These are phyloP conservation scores for Zygothrica quintamaculata DNA, from an alignment of 2,888 invertebrate species.

Conservation along the genomic window DNA sequence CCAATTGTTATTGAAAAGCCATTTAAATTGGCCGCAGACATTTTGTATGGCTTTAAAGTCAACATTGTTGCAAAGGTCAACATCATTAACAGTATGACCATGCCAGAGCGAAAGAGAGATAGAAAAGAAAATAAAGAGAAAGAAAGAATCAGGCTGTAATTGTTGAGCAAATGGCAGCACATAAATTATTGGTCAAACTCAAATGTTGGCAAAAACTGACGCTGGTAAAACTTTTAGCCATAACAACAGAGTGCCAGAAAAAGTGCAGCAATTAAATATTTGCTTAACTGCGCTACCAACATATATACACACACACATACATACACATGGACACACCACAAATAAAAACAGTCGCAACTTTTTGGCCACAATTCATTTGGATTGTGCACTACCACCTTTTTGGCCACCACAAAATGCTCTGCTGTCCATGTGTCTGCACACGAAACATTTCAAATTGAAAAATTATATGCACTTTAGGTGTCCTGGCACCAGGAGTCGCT, in stretches of 20 bases:
- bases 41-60: constrained; percentile 53
- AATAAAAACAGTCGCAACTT: constrained; percentile 66
- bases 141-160: constrained; percentile 58
- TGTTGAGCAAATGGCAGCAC: constrained; percentile 83
- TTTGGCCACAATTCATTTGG: constrained; percentile 81
- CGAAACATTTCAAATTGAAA: constrained; percentile 82
- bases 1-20: constrained; percentile 67
- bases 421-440: constrained; percentile 52
- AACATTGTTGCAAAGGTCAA: constrained; percentile 77
- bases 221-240: constrained; percentile 70
- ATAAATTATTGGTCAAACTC: constrained; percentile 83
- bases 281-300: constrained; percentile 78
- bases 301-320: constrained; percentile 27
- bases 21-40: constrained; percentile 70
- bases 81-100: constrained; percentile 68
- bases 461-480: constrained; percentile 84
- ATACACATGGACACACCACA: constrained; percentile 17
- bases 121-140: constrained; percentile 20
- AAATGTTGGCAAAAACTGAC: constrained; percentile 38
- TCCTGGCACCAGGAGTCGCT: constrained; percentile 30
- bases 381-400: constrained; percentile 61
- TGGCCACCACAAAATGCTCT: constrained; percentile 56
- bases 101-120: background rate
- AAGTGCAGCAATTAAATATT: constrained; percentile 84
- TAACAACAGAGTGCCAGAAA: constrained; percentile 60